A percentile compares a stretch with the other conserved stretches of the same genome.
Conservation (phyloP, 2,888 invertebrate species). For the Mythimna loreyi region DNA sequence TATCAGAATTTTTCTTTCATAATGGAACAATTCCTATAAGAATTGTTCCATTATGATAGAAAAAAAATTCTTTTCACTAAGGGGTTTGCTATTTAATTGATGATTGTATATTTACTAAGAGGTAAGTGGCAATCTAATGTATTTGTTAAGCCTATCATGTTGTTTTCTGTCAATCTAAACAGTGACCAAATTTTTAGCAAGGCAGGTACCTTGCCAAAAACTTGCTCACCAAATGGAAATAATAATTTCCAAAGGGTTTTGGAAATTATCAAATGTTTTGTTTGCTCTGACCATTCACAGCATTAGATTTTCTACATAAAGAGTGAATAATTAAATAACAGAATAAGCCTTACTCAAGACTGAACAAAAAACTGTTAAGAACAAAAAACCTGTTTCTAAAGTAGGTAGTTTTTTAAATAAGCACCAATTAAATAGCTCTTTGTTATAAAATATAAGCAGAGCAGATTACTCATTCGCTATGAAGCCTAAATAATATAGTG, state of each 20-base stretch:
- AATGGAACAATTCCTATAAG: background rate
- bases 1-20: background rate
- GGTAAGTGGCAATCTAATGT: background rate
- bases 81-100: background rate
- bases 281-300: background rate
- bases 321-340: no score
- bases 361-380: background rate
- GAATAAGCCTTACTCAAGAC: background rate
- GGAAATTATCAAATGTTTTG: background rate
- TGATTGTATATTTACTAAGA: no score
- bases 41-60: no score
- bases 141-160: background rate
- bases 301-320: background rate
- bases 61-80: no score
- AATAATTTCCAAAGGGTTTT: no score
- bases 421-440: background rate
- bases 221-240: no score
- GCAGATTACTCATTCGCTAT: slow-evolving; percentile 14
- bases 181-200: no score
- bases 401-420: background rate
- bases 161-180: no score
- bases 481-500: background rate
- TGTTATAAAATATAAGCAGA: slow-evolving; percentile 1
- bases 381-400: background rate
- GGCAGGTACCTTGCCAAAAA: no score